These are phyloP conservation scores for Meles meles DNA, from an alignment of 2,113 vertebrate species.

Conservation along the genomic window DNA sequence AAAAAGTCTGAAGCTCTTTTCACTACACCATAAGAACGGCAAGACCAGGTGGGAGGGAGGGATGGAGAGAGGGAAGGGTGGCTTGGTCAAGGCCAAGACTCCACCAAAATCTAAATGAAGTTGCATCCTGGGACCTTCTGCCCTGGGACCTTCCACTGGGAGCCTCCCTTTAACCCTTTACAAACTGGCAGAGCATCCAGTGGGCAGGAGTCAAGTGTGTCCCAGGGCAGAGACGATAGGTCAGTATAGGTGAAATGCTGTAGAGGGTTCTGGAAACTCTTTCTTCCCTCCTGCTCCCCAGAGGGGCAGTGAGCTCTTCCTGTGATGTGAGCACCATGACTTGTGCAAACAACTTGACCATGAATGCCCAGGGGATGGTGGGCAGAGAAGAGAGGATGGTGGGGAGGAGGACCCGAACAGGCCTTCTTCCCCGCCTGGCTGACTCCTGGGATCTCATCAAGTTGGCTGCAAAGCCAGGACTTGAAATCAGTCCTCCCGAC, in stretches of 20 bases:
- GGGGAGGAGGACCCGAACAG: too few relatives aligned
- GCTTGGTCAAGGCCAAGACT: background rate
- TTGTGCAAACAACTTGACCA: background rate
- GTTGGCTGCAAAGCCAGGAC: background rate
- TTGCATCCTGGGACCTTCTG: background rate
- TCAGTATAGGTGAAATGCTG: background rate
- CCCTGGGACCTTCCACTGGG: background rate
- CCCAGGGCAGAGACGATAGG: background rate
- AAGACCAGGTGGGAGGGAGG: background rate
- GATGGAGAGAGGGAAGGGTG: background rate
- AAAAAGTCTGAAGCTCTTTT: background rate
- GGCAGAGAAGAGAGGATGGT: background rate
- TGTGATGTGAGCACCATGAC: background rate
- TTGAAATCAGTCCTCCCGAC: background rate
- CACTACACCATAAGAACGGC: background rate
- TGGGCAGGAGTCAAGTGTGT: background rate
- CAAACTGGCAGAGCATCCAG: background rate
- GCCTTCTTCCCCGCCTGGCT: background rate
- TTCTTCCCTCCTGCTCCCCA: background rate
- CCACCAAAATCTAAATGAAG: background rate
- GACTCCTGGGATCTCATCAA: background rate
- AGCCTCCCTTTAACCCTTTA: background rate
- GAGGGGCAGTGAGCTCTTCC: background rate
- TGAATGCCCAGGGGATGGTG: fast-evolving
- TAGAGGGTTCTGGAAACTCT: background rate